phyloP scores from a whole-genome alignment of 2,113 vertebrate genomes.

The Cyprinodon variegatus region DNA sequence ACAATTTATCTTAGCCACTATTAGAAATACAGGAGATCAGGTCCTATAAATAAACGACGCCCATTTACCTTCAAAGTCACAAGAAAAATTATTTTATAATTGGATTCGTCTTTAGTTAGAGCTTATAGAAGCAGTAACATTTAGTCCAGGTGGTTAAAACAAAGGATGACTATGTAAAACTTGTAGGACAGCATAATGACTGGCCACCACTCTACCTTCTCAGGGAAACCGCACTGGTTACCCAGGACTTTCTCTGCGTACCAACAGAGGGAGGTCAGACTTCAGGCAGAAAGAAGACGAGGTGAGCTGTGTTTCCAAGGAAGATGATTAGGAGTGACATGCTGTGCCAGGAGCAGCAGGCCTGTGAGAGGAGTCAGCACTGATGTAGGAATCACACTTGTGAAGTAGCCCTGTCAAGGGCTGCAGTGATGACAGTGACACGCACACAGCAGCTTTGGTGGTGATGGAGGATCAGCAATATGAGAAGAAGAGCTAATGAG shows the following conservation, averaged over 20 bases:
- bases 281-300: constrained; percentile 11
- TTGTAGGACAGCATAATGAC: not conserved
- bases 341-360: constrained; percentile 19
- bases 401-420: constrained; percentile 41
- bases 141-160: not conserved
- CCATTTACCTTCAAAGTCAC: too few relatives aligned
- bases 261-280: not conserved
- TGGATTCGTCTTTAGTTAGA: too few relatives aligned
- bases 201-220: not conserved
- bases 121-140: too few relatives aligned
- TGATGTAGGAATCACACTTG: constrained; percentile 61
- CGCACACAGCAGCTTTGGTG: not conserved
- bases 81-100: too few relatives aligned
- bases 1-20: too few relatives aligned
- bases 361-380: constrained; percentile 35
- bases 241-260: not conserved
- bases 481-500: constrained; percentile 26
- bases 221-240: not conserved
- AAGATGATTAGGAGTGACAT: constrained; percentile 55
- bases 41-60: too few relatives aligned
- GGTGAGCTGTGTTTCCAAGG: constrained; percentile 13
- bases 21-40: too few relatives aligned
- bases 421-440: constrained; percentile 37
- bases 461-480: constrained; percentile 20
- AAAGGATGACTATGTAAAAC: not conserved